phyloP scores from a whole-genome alignment of 2,888 invertebrate genomes.

The Nebria salina region DNA sequence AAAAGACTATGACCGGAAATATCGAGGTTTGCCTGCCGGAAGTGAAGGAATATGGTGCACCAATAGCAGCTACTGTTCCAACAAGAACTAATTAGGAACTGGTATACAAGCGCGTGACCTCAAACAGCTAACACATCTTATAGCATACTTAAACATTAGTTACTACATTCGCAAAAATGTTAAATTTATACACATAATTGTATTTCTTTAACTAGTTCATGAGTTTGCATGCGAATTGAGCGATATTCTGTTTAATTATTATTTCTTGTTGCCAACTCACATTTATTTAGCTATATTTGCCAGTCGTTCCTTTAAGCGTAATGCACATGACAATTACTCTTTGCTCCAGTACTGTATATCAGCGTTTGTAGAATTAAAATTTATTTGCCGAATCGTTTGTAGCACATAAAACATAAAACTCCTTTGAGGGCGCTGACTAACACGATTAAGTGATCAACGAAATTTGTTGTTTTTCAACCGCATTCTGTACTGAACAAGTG shows the following conservation, averaged over 20 bases:
- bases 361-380: not conserved
- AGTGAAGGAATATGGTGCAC: not conserved
- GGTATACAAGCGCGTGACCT: slow-evolving; percentile 9
- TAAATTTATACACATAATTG: slow-evolving; percentile 40
- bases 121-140: slow-evolving; percentile 16
- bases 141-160: slow-evolving; percentile 44
- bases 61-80: not conserved
- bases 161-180: slow-evolving; percentile 26
- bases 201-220: slow-evolving; percentile 36
- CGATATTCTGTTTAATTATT: no score
- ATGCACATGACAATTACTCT: not conserved
- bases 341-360: no score
- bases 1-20: slow-evolving; percentile 18
- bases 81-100: slow-evolving; percentile 17
- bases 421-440: not conserved
- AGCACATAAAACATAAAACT: not conserved
- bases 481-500: not conserved
- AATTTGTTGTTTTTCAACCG: not conserved
- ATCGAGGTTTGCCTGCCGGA: slow-evolving; percentile 11
- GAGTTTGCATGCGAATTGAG: slow-evolving; percentile 24
- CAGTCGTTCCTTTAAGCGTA: not conserved
- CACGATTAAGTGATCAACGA: not conserved
- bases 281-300: not conserved
- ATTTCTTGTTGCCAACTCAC: no score
- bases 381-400: not conserved